These are phyloP conservation scores for Himantopus leucocephalus DNA, from an alignment of 2,113 vertebrate species.

Conservation along the genomic window DNA sequence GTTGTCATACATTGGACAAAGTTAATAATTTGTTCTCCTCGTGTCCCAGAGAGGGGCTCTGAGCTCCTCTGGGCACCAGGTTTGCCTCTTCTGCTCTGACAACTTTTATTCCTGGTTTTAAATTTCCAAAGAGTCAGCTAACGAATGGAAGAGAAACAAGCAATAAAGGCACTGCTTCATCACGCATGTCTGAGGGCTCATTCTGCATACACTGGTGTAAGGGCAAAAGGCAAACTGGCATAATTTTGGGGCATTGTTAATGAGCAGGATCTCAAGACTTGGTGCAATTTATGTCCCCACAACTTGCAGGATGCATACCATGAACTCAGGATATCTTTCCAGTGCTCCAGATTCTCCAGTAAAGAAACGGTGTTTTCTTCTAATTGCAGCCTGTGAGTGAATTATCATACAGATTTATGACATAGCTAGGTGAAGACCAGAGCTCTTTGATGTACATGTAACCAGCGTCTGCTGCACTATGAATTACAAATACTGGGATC, in stretches of 20 bases:
- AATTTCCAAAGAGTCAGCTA: background rate
- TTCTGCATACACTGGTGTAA: background rate
- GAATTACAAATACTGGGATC: background rate
- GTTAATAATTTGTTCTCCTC: background rate
- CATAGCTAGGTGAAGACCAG: background rate
- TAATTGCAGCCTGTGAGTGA: background rate
- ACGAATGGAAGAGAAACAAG: background rate
- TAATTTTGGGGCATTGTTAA: background rate
- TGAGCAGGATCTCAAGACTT: background rate
- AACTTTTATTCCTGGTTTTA: background rate
- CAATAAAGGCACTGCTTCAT: background rate
- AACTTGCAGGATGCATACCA: background rate
- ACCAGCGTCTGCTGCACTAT: background rate
- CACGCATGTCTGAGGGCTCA: fast-evolving
- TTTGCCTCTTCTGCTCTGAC: background rate
- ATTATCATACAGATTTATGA: background rate
- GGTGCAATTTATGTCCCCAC: background rate
- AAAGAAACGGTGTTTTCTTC: background rate
- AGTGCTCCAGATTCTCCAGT: background rate
- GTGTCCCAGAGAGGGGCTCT: background rate
- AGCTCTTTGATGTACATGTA: background rate
- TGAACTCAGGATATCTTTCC: background rate
- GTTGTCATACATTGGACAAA: background rate
- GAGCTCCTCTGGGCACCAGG: background rate
- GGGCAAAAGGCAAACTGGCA: background rate